Conservation (phyloP, 2,888 invertebrate species). For the Chorisops tibialis region DNA sequence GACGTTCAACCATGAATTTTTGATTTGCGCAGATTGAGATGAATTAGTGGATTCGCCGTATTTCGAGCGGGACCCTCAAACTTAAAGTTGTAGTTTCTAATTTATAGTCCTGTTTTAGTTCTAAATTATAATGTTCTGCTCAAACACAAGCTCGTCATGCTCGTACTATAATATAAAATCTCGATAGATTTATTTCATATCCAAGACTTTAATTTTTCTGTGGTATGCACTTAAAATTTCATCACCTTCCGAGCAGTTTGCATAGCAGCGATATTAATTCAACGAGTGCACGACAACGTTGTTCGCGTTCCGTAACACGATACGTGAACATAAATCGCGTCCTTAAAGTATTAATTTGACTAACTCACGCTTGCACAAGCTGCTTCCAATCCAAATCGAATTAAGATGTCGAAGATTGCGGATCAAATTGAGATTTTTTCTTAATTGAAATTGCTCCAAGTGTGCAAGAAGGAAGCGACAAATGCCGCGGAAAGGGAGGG, state of each 20-base stretch:
- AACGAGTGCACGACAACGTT: constrained; percentile 28
- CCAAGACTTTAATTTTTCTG: too few species aligned
- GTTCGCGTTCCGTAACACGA: constrained; percentile 28
- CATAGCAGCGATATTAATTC: constrained; percentile 19
- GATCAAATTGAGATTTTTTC: constrained; percentile 32
- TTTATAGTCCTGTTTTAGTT: too few species aligned
- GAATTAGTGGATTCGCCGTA: too few species aligned
- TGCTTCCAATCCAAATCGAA: constrained; percentile 26
- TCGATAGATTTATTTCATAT: constrained; percentile 7
- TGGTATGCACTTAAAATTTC: constrained; percentile 15
- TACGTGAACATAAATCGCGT: constrained; percentile 29
- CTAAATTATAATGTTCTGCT: too few species aligned
- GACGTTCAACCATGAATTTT: too few species aligned
- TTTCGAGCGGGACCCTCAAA: too few species aligned
- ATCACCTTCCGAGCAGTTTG: too few species aligned
- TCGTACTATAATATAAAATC: too few species aligned
- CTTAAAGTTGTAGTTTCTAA: too few species aligned
- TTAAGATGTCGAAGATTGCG: constrained; percentile 33
- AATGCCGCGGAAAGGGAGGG: too few species aligned
- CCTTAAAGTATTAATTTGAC: constrained; percentile 31
- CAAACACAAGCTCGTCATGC: too few species aligned
- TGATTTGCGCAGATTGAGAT: too few species aligned
- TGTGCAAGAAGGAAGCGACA: neutral
- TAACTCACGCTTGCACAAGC: constrained; percentile 29
- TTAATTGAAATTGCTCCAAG: constrained; percentile 28